Base-by-base conservation (phyloP, 2,113 vertebrate species). In the Saccopteryx bilineata region DNA sequence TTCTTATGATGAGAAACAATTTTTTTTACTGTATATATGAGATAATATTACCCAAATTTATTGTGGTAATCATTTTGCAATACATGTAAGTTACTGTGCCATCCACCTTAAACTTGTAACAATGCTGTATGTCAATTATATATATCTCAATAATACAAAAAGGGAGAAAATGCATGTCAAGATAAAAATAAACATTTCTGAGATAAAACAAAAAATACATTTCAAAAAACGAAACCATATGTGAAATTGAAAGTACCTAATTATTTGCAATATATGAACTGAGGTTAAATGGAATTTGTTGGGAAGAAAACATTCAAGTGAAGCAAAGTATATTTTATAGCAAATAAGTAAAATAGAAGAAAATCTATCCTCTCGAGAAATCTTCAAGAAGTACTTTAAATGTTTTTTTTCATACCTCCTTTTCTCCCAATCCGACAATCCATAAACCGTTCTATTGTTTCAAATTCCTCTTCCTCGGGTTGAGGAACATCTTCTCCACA, bases 401-500 rank as follows among this genome's bases (percentile, higher is more conserved):
- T 28, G 28, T 54, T 76, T 71, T 75, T 24, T 75, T 48, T 50
- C 9, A 71, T 98, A 99, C 99, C 99, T 99, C 99, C 99, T 99
- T 99, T 99, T 94, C 99, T 98, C 79, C 99, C 99, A 97, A 99
- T 96, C 87, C 99, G 97, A 87, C 99, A 98, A 85, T 99, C 99
- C 99, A 99, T 99, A 69, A 99, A 99, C 97, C 98, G 99, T 94
- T 99, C 99, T 97, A 99, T 99, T 26, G 99, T 99, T 98, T 99
- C 99, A 98, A 99, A 99, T 97, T 99, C 99, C 19, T 99, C 99
- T 95, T 99, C 99, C 96, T 99, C 99, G 2, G 99, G 98, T 39
- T 99, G 99, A 7, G 99, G 99, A 9, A 99, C 99, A 87, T 99
- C 99, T 96, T 99, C 99, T 33, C 99, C 99, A 95, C 99, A 98